Conservation (phyloP, 1,140 invertebrate genomes). For the Schlechtendalia chinensis region DNA sequence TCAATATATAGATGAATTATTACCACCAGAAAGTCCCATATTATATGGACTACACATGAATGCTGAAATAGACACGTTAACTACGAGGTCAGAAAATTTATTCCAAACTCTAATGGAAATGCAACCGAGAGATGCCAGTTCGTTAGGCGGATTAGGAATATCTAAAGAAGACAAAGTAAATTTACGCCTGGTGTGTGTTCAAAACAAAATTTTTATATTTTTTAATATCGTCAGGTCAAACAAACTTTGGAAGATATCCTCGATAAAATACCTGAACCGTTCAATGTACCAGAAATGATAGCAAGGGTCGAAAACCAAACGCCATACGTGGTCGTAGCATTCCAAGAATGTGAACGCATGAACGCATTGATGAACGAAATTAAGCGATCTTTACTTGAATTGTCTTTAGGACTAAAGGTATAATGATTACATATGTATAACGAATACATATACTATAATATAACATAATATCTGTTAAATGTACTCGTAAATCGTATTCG, state of each 20-base stretch:
- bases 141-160: slow-evolving; percentile 63
- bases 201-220: neutral
- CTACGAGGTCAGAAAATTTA: slow-evolving; percentile 78
- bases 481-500: too few relatives aligned
- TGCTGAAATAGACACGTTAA: slow-evolving; percentile 92
- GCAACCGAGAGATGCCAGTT: slow-evolving; percentile 79
- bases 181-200: neutral
- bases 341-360: slow-evolving; percentile 96
- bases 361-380: slow-evolving; percentile 82
- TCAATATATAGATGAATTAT: slow-evolving; percentile 80
- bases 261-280: slow-evolving; percentile 85
- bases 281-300: slow-evolving; percentile 84
- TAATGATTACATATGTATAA: too few relatives aligned
- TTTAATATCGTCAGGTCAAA: slow-evolving; percentile 63
- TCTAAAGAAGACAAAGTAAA: slow-evolving; percentile 80
- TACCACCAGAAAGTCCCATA: slow-evolving; percentile 84
- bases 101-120: slow-evolving; percentile 90
- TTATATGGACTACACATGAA: slow-evolving; percentile 92
- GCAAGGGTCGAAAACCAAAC: slow-evolving; percentile 84
- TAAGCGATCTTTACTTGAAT: slow-evolving; percentile 75
- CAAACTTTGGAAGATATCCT: slow-evolving; percentile 80
- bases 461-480: too few relatives aligned
- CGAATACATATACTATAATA: too few relatives aligned
- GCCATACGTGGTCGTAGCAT: slow-evolving; percentile 86
- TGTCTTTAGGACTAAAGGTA: slow-evolving; percentile 84